Conservation (phyloP, 2,888 invertebrate species). For the Eurytoma adleriae region DNA sequence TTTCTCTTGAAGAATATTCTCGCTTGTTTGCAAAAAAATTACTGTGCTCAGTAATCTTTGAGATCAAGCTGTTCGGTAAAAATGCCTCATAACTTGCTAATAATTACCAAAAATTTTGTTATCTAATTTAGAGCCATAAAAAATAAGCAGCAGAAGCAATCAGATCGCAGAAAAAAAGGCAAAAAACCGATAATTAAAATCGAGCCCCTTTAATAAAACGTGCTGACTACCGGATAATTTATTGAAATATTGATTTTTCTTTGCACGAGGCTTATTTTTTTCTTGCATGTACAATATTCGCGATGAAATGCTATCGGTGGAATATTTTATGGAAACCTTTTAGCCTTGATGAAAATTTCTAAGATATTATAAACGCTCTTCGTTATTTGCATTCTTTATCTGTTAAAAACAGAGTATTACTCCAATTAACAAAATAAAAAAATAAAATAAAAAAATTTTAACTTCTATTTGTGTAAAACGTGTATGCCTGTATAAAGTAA, state of each 20-base stretch:
- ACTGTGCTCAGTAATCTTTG: too few relatives aligned
- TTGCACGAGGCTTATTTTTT: constrained; percentile 16
- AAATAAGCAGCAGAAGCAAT: not conserved
- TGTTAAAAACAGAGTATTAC: too few relatives aligned
- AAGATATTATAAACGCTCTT: not conserved
- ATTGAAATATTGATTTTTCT: constrained; percentile 18
- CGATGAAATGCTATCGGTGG: not conserved
- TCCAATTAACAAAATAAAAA: too few relatives aligned
- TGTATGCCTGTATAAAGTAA: too few relatives aligned
- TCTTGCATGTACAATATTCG: not conserved
- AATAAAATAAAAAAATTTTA: too few relatives aligned
- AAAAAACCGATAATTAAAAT: constrained; percentile 8
- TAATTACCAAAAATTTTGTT: not conserved
- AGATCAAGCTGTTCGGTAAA: too few relatives aligned
- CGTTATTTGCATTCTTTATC: too few relatives aligned
- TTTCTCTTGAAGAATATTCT: too few relatives aligned
- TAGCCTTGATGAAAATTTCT: not conserved
- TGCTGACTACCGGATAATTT: constrained; percentile 7
- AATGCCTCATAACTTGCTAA: not conserved
- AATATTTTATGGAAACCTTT: not conserved
- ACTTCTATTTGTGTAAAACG: too few relatives aligned
- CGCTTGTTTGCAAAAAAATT: not conserved
- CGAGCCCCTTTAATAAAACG: constrained; percentile 3
- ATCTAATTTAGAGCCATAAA: not conserved
- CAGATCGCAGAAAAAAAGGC: not conserved